Evolutionary conservation across 2,113 vertebrate species (phyloP).

Genomic region (Pelodiscus sinensis): DNA sequence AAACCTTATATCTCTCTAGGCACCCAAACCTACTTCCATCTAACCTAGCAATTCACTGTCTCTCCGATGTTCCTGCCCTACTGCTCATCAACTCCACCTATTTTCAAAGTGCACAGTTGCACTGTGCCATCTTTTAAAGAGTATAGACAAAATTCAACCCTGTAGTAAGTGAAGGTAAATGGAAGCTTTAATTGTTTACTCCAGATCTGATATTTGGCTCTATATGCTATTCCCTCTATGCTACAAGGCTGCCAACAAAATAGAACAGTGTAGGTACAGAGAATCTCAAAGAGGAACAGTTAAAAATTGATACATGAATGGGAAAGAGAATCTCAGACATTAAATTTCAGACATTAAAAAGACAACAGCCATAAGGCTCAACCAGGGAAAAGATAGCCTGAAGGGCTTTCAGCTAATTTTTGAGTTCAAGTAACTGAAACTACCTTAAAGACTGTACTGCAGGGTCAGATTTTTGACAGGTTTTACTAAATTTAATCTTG

Average conservation of each 20-base stretch:
- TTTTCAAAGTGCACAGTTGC: conserved; percentile 3
- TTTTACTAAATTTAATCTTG: neutral
- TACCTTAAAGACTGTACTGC: conserved; percentile 1
- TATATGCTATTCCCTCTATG: neutral
- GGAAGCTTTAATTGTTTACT: conserved; percentile 8
- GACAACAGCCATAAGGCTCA: conserved; percentile 24
- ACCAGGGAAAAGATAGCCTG: neutral
- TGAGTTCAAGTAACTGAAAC: conserved; percentile 31
- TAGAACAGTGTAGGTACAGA: conserved; percentile 9
- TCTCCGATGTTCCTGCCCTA: neutral
- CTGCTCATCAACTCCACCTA: neutral
- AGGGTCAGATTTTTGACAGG: conserved; percentile 13
- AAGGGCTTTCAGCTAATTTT: neutral
- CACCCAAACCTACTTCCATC: neutral
- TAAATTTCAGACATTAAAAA: neutral
- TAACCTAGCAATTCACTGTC: neutral
- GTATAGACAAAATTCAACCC: neutral
- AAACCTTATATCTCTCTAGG: neutral
- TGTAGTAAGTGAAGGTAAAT: neutral
- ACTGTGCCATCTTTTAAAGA: conserved; percentile 11
- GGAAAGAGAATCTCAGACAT: conserved; percentile 5
- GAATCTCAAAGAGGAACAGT: conserved; percentile 24
- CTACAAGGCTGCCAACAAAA: conserved; percentile 45
- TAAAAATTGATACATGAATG: conserved; percentile 32
- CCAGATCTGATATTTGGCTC: conserved; percentile 8